A percentile compares a stretch with the other conserved stretches of the same genome.
Evolutionary conservation across 2,113 vertebrate genomes (phyloP).

Genomic region (Cervus canadensis): DNA sequence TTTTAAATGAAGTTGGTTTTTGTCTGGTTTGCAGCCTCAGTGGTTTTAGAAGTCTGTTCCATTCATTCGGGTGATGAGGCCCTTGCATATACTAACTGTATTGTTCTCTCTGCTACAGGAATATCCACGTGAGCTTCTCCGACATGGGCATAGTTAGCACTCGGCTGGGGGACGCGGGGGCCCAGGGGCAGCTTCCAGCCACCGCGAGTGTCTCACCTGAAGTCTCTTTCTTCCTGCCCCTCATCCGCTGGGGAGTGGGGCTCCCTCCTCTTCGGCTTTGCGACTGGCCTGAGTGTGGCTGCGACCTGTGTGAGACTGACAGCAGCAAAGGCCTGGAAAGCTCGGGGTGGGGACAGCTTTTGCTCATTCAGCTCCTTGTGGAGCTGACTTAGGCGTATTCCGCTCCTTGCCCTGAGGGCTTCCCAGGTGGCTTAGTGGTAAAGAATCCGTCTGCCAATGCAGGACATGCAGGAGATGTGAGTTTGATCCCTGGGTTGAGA

Average conservation of each 20-base stretch:
- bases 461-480: neutral
- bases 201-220: neutral
- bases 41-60: neutral
- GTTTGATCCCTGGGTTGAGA: neutral
- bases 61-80: neutral
- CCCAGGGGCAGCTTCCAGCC: neutral
- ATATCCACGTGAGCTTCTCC: neutral
- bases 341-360: rapidly evolving
- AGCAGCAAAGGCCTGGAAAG: neutral
- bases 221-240: neutral
- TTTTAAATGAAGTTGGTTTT: constrained; percentile 30
- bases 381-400: rapidly evolving
- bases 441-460: neutral
- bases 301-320: neutral
- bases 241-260: neutral
- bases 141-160: neutral
- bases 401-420: neutral
- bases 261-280: neutral
- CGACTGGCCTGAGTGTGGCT: neutral
- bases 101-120: neutral
- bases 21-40: neutral
- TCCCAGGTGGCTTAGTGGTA: neutral
- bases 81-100: rapidly evolving
- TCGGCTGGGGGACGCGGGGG: neutral
- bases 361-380: neutral